Percentiles rank a stretch among this genome's conserved stretches.
Conservation (phyloP, 2,888 invertebrate genomes). For the Trissolcus japonicus region DNA sequence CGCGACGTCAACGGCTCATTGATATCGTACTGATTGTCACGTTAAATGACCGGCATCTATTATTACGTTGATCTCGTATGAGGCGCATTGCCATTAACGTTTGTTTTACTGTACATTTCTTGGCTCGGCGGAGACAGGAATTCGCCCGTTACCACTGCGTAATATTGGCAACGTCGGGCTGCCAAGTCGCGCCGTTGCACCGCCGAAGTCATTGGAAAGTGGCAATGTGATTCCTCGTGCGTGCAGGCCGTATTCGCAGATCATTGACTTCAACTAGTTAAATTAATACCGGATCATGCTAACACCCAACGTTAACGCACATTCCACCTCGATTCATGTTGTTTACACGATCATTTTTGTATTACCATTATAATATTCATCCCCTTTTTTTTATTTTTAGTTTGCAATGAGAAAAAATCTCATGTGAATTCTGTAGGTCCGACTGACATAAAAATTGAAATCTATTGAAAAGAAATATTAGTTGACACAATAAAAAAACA, state of each 20-base stretch:
- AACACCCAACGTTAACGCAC: conserved; percentile 38
- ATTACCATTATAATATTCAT: neutral
- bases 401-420: too few species aligned
- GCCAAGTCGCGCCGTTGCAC: conserved; percentile 31
- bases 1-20: conserved; percentile 27
- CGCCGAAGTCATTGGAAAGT: conserved; percentile 63
- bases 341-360: conserved; percentile 26
- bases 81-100: conserved; percentile 50
- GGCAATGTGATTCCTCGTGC: conserved; percentile 61
- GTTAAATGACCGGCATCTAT: conserved; percentile 41
- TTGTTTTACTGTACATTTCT: conserved; percentile 50
- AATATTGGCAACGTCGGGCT: conserved; percentile 58
- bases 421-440: too few species aligned
- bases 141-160: conserved; percentile 58
- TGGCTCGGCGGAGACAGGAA: conserved; percentile 57
- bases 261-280: conserved; percentile 55
- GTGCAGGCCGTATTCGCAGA: conserved; percentile 52
- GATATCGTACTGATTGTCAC: conserved; percentile 40
- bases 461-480: too few species aligned
- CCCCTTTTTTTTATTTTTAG: too few species aligned
- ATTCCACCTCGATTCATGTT: conserved; percentile 40
- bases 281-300: conserved; percentile 47
- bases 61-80: conserved; percentile 43
- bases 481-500: too few species aligned
- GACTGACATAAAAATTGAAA: too few species aligned